Base-by-base conservation (phyloP, 1,140 invertebrate genomes). In the Adelges cooleyi region DNA sequence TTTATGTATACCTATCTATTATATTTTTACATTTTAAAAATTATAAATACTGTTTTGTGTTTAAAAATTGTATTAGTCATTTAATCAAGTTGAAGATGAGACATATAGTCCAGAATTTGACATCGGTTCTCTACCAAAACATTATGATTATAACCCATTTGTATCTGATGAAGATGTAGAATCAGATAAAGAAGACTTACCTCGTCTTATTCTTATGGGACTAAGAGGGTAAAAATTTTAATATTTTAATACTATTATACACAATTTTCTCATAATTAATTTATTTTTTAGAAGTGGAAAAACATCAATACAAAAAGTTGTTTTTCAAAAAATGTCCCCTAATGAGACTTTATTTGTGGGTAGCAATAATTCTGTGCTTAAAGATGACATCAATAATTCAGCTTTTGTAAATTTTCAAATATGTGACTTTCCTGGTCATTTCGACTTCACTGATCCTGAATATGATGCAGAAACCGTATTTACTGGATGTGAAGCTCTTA, bases 391-490 rank as follows among this genome's bases (percentile, higher is more conserved):
- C 67, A 88, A 93, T 69, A 96, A 97, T 74, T 89, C 93, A 67
- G 97, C 95, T 71, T 99, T 99, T 82, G 94, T 99, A 33, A 94
- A 98, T 73, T 99, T 99, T 79, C 92, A 98, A 85, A 97, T 99
- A 68, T 98, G 95, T 91, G 97, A 99, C 77, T 96, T 99, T 77
- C 96, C 96, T 33, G 96, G 95, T 15, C 95, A 99, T 77, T 95
- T 98, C 69, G 93, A 98, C 74, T 95, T 97, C 70, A 94, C 97
- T 76, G 94, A 98, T 79, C 85, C 90, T 27, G 88, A 88, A 27
- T 97, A 98, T 78, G 94, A 99, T 77, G 89, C 89, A 49, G 92
- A 97, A 69, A 88, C 87, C 77, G 94, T 97, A 70, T 97, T 98
- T 78, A 86, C 90, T 59, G 89, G 90, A 36, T 91, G 92, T 79